Evolutionary conservation across 2,888 invertebrate species (phyloP), one percentile per base, ranked within the genome.

Genomic region (Amaurobius ferox): DNA sequence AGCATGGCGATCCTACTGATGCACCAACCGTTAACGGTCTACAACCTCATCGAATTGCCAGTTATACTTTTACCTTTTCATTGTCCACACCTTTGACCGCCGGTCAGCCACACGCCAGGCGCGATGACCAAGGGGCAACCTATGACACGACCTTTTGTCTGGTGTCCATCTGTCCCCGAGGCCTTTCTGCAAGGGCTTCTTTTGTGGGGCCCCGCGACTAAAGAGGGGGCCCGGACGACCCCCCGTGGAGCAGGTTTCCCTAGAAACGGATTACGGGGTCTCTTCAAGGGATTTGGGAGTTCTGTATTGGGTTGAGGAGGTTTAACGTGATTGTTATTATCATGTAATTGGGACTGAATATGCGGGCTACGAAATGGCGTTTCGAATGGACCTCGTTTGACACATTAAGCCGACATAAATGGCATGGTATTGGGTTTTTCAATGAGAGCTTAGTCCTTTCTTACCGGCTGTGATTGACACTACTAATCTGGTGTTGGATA

Each of bases 241-340:
- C 55, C 55, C 55, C 55, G 23, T 23, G 11, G 55, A 19, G 19
- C 5, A 5, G 23, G 23, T 55, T n/a, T 55, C 55, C 55, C 55
- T 1, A 5, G 55, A 23, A 55, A 7, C 55, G 55, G 55, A 55
- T 55, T 55, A 55, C 19, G 55, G 55, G 55, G 23, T 55, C 55
- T 55, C 55, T 55, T 23, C 55, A 55, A 55, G 55, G 55, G 55
- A 55, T 55, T 55, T 55, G 55, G 55, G 55, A 55, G 55, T 55
- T 55, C 55, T 55, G 55, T 55, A 23, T 55, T 23, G 55, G 23
- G 55, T 55, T 3, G 55, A 55, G 35, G 72, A 40, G 81, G 76
- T 83, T 83, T 76, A 68, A 70, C 62, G 32, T 35, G 76, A 71
- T 83, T 64, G 76, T 29, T 73, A 76, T 83, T 83, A 76, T 83